phyloP scores from a whole-genome alignment of 2,797 vertebrate species.

The Phrynocephalus forsythii region DNA sequence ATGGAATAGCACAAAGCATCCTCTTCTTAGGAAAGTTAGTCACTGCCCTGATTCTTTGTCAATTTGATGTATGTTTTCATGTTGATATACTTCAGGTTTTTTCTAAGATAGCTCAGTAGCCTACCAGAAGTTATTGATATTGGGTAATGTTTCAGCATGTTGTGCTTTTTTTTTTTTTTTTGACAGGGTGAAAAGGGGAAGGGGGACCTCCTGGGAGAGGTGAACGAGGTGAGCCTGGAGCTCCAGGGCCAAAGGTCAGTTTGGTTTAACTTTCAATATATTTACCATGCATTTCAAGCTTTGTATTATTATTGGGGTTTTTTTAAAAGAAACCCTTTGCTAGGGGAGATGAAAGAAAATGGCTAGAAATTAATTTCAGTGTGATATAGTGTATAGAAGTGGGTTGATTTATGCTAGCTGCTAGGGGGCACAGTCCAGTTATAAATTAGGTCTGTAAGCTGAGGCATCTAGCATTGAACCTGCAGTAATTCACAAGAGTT shows the following conservation, averaged over 20 bases:
- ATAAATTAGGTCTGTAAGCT: background rate
- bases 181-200: conserved; percentile 93
- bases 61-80: conserved; percentile 30
- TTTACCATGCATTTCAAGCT: background rate
- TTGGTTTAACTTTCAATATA: conserved; percentile 26
- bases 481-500: background rate
- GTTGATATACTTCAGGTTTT: conserved; percentile 18
- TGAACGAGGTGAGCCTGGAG: conserved; percentile 89
- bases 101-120: background rate
- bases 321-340: background rate
- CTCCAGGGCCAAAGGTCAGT: conserved; percentile 90
- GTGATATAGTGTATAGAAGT: background rate
- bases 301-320: background rate
- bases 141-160: conserved; percentile 25
- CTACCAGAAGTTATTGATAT: background rate
- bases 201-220: conserved; percentile 90
- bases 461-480: background rate
- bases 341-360: background rate
- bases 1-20: background rate
- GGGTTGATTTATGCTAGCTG: background rate
- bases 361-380: conserved; percentile 5
- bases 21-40: background rate
- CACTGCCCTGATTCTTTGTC: background rate
- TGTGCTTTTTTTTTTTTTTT: conserved; percentile 65
- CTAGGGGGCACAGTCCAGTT: background rate